These are phyloP conservation scores for Fistularia tabacaria DNA, from an alignment of 2,797 vertebrate genomes.

Conservation along the genomic window DNA sequence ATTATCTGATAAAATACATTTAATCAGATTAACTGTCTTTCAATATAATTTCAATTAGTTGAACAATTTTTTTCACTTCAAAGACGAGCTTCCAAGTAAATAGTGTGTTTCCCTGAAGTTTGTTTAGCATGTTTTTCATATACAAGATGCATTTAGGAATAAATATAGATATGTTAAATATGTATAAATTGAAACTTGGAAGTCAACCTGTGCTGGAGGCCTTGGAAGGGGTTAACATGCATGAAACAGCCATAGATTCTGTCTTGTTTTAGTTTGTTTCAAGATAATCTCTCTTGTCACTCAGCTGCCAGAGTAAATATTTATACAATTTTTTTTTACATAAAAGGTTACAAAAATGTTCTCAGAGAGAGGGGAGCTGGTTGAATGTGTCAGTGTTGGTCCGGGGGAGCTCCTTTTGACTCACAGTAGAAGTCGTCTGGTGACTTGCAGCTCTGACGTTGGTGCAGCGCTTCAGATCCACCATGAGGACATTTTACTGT, in stretches of 20 bases:
- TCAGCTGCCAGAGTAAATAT: slow-evolving; percentile 73
- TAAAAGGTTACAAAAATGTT: too few relatives aligned
- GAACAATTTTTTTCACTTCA: too few relatives aligned
- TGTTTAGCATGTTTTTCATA: slow-evolving; percentile 10
- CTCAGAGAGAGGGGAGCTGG: too few relatives aligned
- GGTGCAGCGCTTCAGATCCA: slow-evolving; percentile 3
- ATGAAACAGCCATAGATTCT: slow-evolving; percentile 39
- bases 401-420: not conserved
- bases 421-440: slow-evolving; percentile 8
- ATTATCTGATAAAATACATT: too few relatives aligned
- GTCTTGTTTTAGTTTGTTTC: slow-evolving; percentile 7
- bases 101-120: slow-evolving; percentile 7
- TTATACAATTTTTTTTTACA: slow-evolving; percentile 23
- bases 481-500: not conserved
- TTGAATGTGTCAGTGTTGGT: too few relatives aligned
- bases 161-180: slow-evolving; percentile 13
- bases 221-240: slow-evolving; percentile 3
- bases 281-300: slow-evolving; percentile 30
- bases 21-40: too few relatives aligned
- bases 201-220: slow-evolving; percentile 25
- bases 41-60: too few relatives aligned
- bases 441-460: slow-evolving; percentile 5
- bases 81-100: not conserved
- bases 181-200: not conserved
- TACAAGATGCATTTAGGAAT: slow-evolving; percentile 13